Percentiles rank a stretch among this genome's conserved stretches.
Evolutionary conservation across 2,797 vertebrate genomes (phyloP).

Genomic region (Cygnus olor): DNA sequence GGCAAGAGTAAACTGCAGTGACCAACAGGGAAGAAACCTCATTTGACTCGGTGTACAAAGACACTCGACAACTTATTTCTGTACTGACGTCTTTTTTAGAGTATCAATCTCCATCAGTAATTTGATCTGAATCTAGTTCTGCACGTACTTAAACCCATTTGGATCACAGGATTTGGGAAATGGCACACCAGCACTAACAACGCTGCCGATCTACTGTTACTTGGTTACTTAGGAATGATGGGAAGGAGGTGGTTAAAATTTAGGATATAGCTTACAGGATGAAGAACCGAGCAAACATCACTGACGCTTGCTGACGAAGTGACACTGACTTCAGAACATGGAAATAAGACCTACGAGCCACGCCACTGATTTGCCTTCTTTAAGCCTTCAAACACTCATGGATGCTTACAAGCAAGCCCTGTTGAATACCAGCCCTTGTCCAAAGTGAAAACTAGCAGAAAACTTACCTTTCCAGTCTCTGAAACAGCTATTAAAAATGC

Average conservation of each 20-base stretch:
- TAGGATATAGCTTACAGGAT: neutral
- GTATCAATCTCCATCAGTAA: neutral
- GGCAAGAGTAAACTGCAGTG: neutral
- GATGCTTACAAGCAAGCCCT: neutral
- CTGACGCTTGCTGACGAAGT: neutral
- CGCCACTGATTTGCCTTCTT: neutral
- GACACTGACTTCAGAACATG: neutral
- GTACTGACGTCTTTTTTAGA: neutral
- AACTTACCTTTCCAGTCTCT: neutral
- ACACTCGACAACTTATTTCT: neutral
- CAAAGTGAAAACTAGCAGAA: neutral
- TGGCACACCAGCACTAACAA: neutral
- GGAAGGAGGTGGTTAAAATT: neutral
- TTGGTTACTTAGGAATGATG: neutral
- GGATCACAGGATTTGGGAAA: neutral
- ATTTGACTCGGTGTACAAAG: neutral
- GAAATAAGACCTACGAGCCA: neutral
- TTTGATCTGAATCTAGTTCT: neutral
- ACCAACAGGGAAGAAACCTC: neutral
- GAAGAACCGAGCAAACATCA: neutral
- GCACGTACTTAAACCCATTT: neutral
- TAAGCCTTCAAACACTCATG: neutral
- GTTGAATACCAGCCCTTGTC: neutral
- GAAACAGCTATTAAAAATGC: neutral
- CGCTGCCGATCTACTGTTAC: accelerated